Evolutionary conservation across 2,113 vertebrate species (phyloP).

Genomic region (Perccottus glenii): DNA sequence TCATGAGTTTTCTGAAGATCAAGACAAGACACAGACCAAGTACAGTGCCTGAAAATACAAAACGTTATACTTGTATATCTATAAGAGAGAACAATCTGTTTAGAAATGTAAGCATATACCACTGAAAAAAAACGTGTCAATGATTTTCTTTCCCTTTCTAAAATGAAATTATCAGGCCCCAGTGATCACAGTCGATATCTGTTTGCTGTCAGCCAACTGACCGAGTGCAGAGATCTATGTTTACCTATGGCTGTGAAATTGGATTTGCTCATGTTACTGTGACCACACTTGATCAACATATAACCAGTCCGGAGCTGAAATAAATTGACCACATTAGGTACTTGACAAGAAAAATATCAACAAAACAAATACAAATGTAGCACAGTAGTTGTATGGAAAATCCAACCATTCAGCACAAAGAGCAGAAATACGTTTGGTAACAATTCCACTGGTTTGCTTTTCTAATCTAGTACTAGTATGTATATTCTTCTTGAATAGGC

Average conservation of each 20-base stretch:
- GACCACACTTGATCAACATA: conserved; percentile 10
- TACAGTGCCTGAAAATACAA: no score
- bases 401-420: no score
- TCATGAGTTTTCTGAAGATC: no score
- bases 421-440: no score
- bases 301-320: conserved; percentile 17
- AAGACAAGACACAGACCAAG: no score
- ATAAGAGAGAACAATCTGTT: no score
- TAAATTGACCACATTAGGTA: background rate
- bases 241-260: conserved; percentile 56
- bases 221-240: conserved; percentile 43
- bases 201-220: conserved; percentile 57
- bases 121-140: background rate
- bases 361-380: background rate
- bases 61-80: no score
- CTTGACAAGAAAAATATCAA: background rate
- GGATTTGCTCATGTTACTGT: conserved; percentile 41
- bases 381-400: no score
- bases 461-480: no score
- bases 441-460: no score
- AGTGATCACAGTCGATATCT: conserved; percentile 64
- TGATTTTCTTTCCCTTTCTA: background rate
- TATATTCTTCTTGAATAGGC: no score
- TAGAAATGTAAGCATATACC: no score
- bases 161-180: conserved; percentile 44